Evolutionary conservation across 2,797 vertebrate genomes (phyloP).

Genomic region (Aselliscus stoliczkanus): DNA sequence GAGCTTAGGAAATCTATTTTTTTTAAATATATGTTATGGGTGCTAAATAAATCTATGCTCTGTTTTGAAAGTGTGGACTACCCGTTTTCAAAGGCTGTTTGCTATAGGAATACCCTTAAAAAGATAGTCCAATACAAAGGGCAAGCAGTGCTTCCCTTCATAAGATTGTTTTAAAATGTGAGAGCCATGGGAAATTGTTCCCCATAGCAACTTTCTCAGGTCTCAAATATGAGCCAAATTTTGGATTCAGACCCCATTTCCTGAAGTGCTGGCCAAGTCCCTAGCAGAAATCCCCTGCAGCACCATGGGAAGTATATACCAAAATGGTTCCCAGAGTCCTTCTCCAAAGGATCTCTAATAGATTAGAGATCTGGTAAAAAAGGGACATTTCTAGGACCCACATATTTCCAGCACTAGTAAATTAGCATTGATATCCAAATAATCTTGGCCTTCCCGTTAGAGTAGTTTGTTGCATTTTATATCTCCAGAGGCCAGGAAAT

Average conservation of each 20-base stretch:
- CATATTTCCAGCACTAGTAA: neutral
- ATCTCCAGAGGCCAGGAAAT: neutral
- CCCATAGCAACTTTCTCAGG: neutral
- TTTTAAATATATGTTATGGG: neutral
- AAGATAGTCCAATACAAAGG: neutral
- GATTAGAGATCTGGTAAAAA: neutral
- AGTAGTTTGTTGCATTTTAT: too few species aligned
- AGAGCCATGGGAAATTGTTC: neutral
- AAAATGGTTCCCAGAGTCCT: neutral
- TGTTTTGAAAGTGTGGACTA: neutral
- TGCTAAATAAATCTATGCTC: neutral
- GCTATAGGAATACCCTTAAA: neutral
- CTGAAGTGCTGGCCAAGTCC: neutral
- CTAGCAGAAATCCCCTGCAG: neutral
- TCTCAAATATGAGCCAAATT: neutral
- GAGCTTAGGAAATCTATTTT: neutral
- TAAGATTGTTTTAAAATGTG: neutral
- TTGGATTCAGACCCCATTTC: neutral
- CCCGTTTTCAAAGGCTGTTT: neutral
- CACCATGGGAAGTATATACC: neutral
- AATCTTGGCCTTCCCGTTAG: neutral
- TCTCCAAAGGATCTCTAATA: neutral
- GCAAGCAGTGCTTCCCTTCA: neutral
- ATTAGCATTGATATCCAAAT: neutral
- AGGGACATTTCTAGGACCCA: neutral